phyloP scores from a whole-genome alignment of 2,797 vertebrate species.

The Thripadectes ignobilis region DNA sequence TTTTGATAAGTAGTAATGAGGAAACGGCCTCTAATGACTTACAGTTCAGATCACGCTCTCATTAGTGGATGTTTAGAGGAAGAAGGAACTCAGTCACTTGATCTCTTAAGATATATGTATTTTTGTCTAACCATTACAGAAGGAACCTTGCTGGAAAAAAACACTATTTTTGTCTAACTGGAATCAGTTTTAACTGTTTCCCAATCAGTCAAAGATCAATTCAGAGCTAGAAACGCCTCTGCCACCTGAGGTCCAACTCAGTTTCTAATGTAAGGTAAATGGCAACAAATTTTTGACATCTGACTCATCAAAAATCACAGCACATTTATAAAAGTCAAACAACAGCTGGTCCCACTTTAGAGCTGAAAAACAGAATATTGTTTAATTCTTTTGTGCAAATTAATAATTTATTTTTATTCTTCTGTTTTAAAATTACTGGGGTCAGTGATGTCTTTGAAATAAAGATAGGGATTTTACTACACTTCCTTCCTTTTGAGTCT shows the following conservation, averaged over 20 bases:
- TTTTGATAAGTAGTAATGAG: background rate
- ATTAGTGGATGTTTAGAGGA: background rate
- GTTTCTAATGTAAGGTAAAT: background rate
- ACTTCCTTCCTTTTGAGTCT: slow-evolving; percentile 74
- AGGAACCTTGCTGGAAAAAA: background rate
- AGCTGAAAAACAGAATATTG: background rate
- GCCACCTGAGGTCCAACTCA: background rate
- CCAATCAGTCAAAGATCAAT: background rate
- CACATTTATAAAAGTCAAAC: background rate
- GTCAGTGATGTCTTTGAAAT: background rate
- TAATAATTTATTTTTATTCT: background rate
- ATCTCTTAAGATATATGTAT: background rate
- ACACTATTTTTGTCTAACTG: background rate
- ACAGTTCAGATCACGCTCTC: background rate
- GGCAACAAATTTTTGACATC: background rate
- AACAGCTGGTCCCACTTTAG: background rate
- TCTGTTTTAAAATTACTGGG: background rate
- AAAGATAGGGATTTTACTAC: background rate
- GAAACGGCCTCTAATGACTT: background rate
- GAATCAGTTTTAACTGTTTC: background rate
- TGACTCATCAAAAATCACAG: background rate
- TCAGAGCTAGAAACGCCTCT: background rate
- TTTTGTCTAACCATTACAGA: background rate
- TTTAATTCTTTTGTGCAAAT: slow-evolving; percentile 1
- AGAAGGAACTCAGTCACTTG: background rate